Evolutionary conservation across 2,113 vertebrate genomes (phyloP).

Genomic region (Crotalus helleri): DNA sequence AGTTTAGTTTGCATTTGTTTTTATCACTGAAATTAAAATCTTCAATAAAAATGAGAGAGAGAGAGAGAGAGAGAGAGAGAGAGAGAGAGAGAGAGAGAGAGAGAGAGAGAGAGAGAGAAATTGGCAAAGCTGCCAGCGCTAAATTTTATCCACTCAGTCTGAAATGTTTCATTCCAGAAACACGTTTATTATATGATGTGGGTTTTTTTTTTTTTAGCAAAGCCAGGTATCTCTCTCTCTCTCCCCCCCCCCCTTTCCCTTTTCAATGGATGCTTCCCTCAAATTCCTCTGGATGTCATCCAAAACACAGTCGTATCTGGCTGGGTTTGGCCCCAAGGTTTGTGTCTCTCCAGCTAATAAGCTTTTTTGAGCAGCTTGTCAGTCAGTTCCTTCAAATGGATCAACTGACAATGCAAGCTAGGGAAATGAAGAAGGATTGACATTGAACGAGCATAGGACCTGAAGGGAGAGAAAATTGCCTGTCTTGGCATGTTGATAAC

Average conservation of each 20-base stretch:
- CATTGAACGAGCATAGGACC: slow-evolving; percentile 8
- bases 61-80: too few relatives aligned
- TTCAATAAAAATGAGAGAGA: background rate
- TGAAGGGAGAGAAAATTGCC: slow-evolving; percentile 8
- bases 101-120: background rate
- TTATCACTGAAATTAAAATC: background rate
- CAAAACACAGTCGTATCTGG: background rate
- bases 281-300: background rate
- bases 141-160: background rate
- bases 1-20: background rate
- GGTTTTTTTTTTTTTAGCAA: background rate
- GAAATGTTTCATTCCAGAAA: background rate
- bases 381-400: slow-evolving; percentile 19
- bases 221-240: background rate
- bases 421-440: slow-evolving; percentile 20
- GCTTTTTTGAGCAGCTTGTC: slow-evolving; percentile 20
- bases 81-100: background rate
- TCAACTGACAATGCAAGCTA: background rate
- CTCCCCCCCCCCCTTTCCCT: fast-evolving
- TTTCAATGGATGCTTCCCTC: background rate
- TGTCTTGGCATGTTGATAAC: slow-evolving; percentile 16
- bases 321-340: background rate
- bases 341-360: slow-evolving; percentile 8
- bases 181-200: background rate
- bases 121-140: background rate